Evolutionary conservation across 2,113 vertebrate species (phyloP).

Genomic region (Rhinopithecus roxellana): DNA sequence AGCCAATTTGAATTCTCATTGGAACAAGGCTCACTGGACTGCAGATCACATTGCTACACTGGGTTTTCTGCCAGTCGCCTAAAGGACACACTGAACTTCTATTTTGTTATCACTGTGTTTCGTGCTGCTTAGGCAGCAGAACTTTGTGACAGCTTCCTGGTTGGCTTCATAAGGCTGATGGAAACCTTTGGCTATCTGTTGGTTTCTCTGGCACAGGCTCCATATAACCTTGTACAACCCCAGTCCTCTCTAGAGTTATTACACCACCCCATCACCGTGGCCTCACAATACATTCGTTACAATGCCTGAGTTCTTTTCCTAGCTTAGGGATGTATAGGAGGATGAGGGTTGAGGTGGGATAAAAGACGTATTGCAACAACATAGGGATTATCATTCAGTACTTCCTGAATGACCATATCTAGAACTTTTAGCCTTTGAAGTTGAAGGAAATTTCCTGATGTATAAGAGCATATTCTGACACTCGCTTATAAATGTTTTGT

Average conservation of each 20-base stretch:
- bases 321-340: background rate
- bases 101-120: background rate
- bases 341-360: background rate
- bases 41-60: background rate
- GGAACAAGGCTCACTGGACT: background rate
- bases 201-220: background rate
- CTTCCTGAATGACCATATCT: background rate
- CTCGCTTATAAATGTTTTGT: background rate
- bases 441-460: background rate
- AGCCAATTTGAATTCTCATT: background rate
- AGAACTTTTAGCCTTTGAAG: background rate
- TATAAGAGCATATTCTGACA: background rate
- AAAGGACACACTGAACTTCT: background rate
- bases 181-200: background rate
- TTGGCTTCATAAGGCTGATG: background rate
- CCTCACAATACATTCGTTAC: background rate
- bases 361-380: background rate
- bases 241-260: background rate
- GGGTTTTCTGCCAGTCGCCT: background rate
- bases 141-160: background rate
- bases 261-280: background rate
- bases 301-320: background rate
- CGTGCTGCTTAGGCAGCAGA: background rate
- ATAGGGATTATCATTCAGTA: background rate
- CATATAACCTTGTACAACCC: background rate